These are phyloP conservation scores for Corticium candelabrum DNA, from an alignment of 37 sponge, comb jelly and placozoan genomes.

Conservation along the genomic window DNA sequence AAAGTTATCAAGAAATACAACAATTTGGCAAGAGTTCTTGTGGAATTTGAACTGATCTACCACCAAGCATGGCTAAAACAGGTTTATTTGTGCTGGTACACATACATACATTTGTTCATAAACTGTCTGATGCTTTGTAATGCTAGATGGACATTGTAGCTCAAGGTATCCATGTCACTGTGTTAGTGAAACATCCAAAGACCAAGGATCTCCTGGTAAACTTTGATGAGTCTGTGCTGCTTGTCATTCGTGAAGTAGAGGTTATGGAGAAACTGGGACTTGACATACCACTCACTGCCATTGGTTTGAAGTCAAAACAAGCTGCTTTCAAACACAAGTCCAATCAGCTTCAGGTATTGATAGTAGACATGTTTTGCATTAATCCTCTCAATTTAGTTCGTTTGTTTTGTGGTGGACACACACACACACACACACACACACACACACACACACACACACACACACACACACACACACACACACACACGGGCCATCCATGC, in stretches of 20 bases:
- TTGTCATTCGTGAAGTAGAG: slow-evolving; percentile 70
- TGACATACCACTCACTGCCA: slow-evolving; percentile 55
- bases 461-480: neutral
- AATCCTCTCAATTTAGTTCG: neutral
- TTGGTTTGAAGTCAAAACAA: slow-evolving; percentile 36
- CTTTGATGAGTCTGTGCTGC: slow-evolving; percentile 62
- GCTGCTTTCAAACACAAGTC: slow-evolving; percentile 41
- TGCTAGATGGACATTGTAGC: neutral
- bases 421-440: neutral
- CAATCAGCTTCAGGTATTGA: slow-evolving; percentile 33
- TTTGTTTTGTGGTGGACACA: too few species aligned
- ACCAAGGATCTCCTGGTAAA: slow-evolving; percentile 61
- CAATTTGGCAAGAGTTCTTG: slow-evolving; percentile 62
- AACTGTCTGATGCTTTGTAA: neutral
- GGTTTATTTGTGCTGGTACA: slow-evolving; percentile 1
- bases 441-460: slow-evolving; percentile 1
- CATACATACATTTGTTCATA: neutral
- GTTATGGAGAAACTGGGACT: slow-evolving; percentile 55
- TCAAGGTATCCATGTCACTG: neutral
- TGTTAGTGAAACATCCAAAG: neutral
- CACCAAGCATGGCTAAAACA: slow-evolving; percentile 70
- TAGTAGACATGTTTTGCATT: neutral
- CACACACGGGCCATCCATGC: neutral
- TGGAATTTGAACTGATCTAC: slow-evolving; percentile 85
- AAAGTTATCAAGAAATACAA: slow-evolving; percentile 69